These are phyloP conservation scores for Bostrychus sinensis DNA, from an alignment of 2,113 vertebrate genomes.

Conservation along the genomic window DNA sequence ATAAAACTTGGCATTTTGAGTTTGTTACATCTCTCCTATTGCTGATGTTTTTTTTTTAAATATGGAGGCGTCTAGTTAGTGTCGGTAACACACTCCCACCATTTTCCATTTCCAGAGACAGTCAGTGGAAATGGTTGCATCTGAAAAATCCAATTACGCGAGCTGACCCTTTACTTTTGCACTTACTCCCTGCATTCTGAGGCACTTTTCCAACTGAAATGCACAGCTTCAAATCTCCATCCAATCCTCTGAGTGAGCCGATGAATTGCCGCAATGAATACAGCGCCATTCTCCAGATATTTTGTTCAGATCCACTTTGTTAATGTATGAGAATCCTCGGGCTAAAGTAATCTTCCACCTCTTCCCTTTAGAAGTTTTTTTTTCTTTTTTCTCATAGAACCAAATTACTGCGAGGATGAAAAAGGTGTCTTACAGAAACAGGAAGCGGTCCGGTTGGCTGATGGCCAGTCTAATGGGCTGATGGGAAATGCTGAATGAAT, in stretches of 20 bases:
- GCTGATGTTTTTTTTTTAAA: conserved; percentile 29
- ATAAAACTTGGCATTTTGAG: conserved; percentile 7
- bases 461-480: conserved; percentile 77
- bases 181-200: conserved; percentile 35
- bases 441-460: conserved; percentile 75
- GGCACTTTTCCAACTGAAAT: conserved; percentile 40
- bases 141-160: conserved; percentile 68
- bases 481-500: conserved; percentile 75
- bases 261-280: conserved; percentile 58
- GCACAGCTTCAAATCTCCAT: conserved; percentile 44
- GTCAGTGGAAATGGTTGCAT: conserved; percentile 60
- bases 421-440: conserved; percentile 73
- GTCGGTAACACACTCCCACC: conserved; percentile 11
- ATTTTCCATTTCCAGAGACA: conserved; percentile 42
- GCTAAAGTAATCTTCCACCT: conserved; percentile 56
- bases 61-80: conserved; percentile 2
- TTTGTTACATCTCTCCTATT: not conserved
- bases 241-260: conserved; percentile 40
- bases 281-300: conserved; percentile 40
- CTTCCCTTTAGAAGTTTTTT: conserved; percentile 50
- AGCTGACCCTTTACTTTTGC: conserved; percentile 63
- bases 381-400: conserved; percentile 54
- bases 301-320: conserved; percentile 53
- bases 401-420: conserved; percentile 70
- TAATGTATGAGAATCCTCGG: conserved; percentile 51